Percentiles rank a stretch among this genome's conserved stretches.
These are phyloP conservation scores for Amphiprion ocellaris DNA, from an alignment of 2,113 vertebrate species.

Conservation along the genomic window DNA sequence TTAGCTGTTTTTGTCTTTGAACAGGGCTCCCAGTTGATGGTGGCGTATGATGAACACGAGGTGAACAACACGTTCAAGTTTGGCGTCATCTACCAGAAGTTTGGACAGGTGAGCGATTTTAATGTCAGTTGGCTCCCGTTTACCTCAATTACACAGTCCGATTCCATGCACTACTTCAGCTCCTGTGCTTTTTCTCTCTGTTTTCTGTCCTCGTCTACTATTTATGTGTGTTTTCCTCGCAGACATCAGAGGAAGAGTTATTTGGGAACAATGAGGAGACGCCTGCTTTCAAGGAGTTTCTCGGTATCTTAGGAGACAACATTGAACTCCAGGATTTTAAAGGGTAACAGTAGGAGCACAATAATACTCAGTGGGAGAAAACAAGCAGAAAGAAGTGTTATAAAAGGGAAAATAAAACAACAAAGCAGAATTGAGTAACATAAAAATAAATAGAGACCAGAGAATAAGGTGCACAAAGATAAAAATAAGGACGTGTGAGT, in stretches of 20 bases:
- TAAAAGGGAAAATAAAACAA: background rate
- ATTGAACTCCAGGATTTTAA: slow-evolving; percentile 95
- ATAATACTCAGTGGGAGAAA: background rate
- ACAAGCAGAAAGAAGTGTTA: background rate
- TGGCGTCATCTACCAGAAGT: slow-evolving; percentile 96
- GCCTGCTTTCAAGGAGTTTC: slow-evolving; percentile 91
- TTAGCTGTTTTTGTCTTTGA: slow-evolving; percentile 28
- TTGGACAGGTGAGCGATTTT: slow-evolving; percentile 90
- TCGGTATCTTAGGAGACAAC: slow-evolving; percentile 90
- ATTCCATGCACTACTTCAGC: background rate
- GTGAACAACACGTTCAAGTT: slow-evolving; percentile 99
- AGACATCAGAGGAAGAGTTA: slow-evolving; percentile 95
- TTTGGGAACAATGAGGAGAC: slow-evolving; percentile 95
- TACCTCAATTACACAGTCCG: background rate
- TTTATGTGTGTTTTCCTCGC: slow-evolving; percentile 13
- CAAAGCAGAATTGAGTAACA: background rate
- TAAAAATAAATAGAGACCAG: background rate
- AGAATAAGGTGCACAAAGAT: background rate
- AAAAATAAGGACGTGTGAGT: background rate
- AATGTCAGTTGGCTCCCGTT: background rate
- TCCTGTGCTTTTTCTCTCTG: background rate
- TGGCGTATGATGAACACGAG: slow-evolving; percentile 95
- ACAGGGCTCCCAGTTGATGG: slow-evolving; percentile 95
- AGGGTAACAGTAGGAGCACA: slow-evolving; percentile 83
- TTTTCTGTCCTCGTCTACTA: background rate